Base-by-base conservation (phyloP, 2,797 vertebrate genomes). In the Trachurus trachurus region DNA sequence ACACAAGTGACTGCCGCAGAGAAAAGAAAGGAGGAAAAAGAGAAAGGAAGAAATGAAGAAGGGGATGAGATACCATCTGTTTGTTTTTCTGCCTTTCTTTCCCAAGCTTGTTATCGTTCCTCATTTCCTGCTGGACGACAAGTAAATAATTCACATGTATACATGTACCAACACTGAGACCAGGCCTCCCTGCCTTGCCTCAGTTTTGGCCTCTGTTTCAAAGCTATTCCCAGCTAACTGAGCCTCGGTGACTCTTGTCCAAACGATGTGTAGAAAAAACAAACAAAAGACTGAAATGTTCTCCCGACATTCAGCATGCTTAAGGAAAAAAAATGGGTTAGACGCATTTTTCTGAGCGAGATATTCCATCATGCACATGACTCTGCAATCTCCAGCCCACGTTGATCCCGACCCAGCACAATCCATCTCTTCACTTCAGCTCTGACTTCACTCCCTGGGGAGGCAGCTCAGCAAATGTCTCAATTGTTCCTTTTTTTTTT, bases 51-150 rank as follows among this genome's bases (percentile, higher is more conserved):
- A 88, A 91, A 75, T 44, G 31, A 84, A 78, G 22, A 13, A 66
- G 72, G 67, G 59, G 54, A 78, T 29, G 62, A 77, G 89, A 93
- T 93, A 91, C 26, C 74, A 90, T 91, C 88, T 92, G 89, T 92
- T 93, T 94, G 90, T 94, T 94, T 92, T 91, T 90, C 82, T 86
- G 82, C 83, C 90, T 92, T 93, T 92, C 85, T 92, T 93, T 94
- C 94, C 93, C 92, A 93, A 93, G 92, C 93, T 93, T 93, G 91
- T 93, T 94, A 93, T 93, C 88, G 74, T 92, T 92, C 64, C 87
- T 91, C 92, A 93, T 93, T 94, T 95, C 94, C 93, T 94, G 91
- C 82, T 75, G 85, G 87, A 90, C 84, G 84, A 91, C 91, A 91
- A 92, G 90, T 90, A 92, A 93, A 94, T 92, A 92, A 90, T 92